phyloP scores from a whole-genome alignment of 1,140 invertebrate genomes.

The Oryctes rhinoceros region DNA sequence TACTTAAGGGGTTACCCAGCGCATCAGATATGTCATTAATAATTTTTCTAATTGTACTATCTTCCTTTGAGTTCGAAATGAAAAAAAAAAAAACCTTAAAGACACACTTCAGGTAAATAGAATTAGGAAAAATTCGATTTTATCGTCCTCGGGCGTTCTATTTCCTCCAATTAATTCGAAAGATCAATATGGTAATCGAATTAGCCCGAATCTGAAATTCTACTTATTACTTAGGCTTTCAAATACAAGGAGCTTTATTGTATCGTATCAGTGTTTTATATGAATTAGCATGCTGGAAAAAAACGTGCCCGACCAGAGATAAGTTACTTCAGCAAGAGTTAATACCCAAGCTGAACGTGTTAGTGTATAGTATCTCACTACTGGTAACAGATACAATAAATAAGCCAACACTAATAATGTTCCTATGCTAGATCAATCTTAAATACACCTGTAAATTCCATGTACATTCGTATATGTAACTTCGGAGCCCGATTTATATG shows the following conservation, averaged over 20 bases:
- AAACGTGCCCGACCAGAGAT: background rate
- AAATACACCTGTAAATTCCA: slow-evolving; percentile 13
- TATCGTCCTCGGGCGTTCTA: background rate
- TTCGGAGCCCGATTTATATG: slow-evolving; percentile 10
- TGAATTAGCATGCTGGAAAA: slow-evolving; percentile 8
- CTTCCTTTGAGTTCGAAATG: background rate
- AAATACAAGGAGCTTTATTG: background rate
- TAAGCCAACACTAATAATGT: slow-evolving; percentile 22
- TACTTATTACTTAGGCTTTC: background rate
- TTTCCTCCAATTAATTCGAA: background rate
- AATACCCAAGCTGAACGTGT: background rate
- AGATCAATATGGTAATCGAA: background rate
- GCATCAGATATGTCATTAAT: background rate
- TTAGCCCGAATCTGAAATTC: background rate
- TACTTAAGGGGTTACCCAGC: background rate
- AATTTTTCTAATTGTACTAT: background rate
- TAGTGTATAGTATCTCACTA: background rate
- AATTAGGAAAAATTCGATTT: background rate
- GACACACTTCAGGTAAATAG: no score
- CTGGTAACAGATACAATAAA: background rate
- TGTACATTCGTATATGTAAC: background rate
- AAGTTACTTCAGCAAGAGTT: background rate
- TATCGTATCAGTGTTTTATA: background rate
- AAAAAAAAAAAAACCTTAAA: background rate
- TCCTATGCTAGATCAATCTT: background rate